Conservation (phyloP, 2,113 vertebrate genomes). For the Colius striatus region DNA sequence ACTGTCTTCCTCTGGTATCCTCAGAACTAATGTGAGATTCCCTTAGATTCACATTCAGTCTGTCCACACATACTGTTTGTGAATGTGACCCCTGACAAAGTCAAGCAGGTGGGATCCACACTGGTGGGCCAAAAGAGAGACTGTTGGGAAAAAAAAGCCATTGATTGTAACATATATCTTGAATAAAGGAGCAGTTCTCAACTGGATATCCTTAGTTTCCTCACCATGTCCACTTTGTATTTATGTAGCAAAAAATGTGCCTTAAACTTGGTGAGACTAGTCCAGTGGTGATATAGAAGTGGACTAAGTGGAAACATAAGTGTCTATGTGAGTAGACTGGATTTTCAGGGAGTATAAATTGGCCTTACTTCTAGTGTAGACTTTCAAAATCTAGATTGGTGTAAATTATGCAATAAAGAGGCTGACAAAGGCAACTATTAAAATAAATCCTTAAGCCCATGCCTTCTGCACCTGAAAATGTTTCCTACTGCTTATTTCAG, state of each 20-base stretch:
- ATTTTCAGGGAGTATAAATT: neutral
- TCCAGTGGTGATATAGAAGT: neutral
- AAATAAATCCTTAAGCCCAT: neutral
- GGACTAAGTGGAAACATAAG: neutral
- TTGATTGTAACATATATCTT: neutral
- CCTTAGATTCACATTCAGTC: neutral
- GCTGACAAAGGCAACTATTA: neutral
- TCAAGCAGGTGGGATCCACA: neutral
- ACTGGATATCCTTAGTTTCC: neutral
- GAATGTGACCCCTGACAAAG: neutral
- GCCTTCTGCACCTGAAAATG: neutral
- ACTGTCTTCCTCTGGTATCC: neutral
- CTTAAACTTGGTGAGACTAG: neutral
- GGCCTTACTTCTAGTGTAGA: neutral
- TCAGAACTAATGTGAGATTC: neutral
- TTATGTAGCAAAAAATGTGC: neutral
- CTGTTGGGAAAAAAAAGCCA: fast-evolving
- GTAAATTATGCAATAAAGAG: neutral
- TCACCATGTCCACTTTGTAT: neutral
- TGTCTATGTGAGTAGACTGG: neutral
- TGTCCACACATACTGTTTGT: neutral
- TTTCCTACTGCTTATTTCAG: neutral
- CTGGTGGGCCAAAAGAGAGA: neutral
- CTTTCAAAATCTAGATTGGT: neutral
- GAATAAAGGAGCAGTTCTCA: neutral